Conservation (phyloP, 53 echinoderm and acorn worm species). For the Echinometra lucunter region DNA sequence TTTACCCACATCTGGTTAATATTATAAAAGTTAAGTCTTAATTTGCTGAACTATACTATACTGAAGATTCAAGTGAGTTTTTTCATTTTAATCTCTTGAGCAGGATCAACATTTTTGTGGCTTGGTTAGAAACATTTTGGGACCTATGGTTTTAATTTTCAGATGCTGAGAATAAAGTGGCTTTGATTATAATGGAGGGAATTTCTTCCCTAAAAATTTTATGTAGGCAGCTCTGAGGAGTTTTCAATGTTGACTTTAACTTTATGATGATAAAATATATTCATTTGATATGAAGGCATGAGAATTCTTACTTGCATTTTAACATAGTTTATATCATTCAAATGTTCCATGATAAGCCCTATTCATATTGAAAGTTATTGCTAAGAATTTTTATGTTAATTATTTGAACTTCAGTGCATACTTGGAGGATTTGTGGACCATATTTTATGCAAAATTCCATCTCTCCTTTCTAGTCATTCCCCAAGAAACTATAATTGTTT, state of each 20-base stretch:
- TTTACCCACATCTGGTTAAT: neutral
- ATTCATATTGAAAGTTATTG: neutral
- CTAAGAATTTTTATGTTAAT: neutral
- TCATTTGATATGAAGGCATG: too few relatives aligned
- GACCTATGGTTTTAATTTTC: conserved; percentile 1
- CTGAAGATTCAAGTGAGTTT: neutral
- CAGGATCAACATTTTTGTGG: neutral
- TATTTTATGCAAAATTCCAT: too few relatives aligned
- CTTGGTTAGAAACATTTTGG: neutral
- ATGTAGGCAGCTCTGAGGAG: neutral
- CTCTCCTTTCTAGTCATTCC: too few relatives aligned
- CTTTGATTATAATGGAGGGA: neutral
- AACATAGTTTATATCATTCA: neutral
- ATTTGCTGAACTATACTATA: neutral
- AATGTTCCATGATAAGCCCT: neutral
- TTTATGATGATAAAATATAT: too few relatives aligned
- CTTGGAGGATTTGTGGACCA: neutral
- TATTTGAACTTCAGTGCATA: neutral
- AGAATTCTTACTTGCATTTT: neutral
- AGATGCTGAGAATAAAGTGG: neutral
- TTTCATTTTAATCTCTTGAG: neutral
- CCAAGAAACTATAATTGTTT: too few relatives aligned
- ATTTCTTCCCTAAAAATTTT: neutral
- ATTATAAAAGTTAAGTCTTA: neutral
- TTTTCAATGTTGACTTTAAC: neutral